Base-by-base conservation (phyloP, 2,888 invertebrate species). In the Cetonia aurata region DNA sequence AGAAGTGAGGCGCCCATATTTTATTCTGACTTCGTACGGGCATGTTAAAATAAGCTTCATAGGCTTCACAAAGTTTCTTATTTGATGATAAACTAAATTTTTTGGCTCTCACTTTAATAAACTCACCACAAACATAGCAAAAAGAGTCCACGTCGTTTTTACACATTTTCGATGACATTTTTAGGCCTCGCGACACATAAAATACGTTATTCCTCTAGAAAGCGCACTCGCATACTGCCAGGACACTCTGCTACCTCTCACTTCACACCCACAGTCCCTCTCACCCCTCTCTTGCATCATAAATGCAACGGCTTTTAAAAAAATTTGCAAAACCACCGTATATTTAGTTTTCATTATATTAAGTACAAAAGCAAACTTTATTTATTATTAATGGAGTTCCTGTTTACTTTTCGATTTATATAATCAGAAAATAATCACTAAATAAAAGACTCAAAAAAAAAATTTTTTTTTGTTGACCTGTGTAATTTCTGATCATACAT, bases 51-150 rank as follows among this genome's bases (percentile, higher is more conserved):
- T 44, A 44, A 44, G 44, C 44, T 44, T 44, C 10, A 44, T 44
- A 44, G 10, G 44, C 44, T 13, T 44, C 44, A 13, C 44, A 44
- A 44, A 44, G 10, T 13, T 44, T 44, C 13, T n/a, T n/a, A 44
- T 44, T 44, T 44, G 44, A n/a, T n/a, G 12, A n/a, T 44, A 44
- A 44, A 44, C 13, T 13, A 44, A n/a, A 44, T 13, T 44, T 44
- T 44, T 44, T 44, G 12, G 10, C 44, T 44, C 44, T 44, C 44
- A 44, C 44, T 44, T 44, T 44, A 1, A 44, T 44, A 44, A 44
- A 44, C 13, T 44, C 44, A 13, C 44, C 44, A 13, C 44, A 44
- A 44, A 44, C 44, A 44, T 44, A 44, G 44, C 44, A 44, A 44
- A 44, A 44, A 10, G 44, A 44, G 44, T 44, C 44, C 10, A 44